These are phyloP conservation scores for Atractosteus spatula DNA, from an alignment of 2,113 vertebrate species.

Conservation along the genomic window DNA sequence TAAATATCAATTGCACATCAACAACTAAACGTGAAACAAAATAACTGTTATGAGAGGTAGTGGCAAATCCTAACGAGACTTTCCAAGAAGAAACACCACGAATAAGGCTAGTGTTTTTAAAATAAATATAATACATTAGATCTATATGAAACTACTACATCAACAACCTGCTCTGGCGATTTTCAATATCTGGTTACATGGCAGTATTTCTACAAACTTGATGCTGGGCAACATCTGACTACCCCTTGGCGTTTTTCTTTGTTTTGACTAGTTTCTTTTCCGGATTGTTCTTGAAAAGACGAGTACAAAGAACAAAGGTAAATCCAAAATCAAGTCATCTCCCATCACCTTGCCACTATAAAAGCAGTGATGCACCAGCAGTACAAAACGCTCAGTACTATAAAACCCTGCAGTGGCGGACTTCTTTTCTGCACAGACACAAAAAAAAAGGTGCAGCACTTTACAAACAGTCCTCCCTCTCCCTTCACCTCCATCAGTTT, in stretches of 20 bases:
- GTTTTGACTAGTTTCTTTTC: background rate
- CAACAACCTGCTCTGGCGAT: background rate
- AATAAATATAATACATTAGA: conserved; percentile 25
- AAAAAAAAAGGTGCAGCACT: conserved; percentile 22
- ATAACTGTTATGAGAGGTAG: conserved; percentile 76
- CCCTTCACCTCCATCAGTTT: conserved; percentile 21
- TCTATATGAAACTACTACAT: conserved; percentile 26
- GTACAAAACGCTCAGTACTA: too few relatives aligned
- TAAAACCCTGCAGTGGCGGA: too few relatives aligned
- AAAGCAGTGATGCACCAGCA: background rate
- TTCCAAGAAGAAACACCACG: conserved; percentile 36
- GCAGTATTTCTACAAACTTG: conserved; percentile 1
- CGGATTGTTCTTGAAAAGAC: background rate
- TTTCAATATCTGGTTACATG: background rate
- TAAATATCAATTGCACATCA: conserved; percentile 66
- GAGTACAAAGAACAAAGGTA: background rate
- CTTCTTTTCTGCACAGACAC: too few relatives aligned
- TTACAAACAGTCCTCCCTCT: conserved; percentile 3
- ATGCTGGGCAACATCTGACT: conserved; percentile 15
- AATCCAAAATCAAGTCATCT: conserved; percentile 8
- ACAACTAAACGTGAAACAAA: conserved; percentile 70
- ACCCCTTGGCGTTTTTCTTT: background rate
- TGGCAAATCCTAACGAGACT: conserved; percentile 60
- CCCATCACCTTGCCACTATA: background rate
- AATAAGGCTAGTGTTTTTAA: conserved; percentile 59